These are phyloP conservation scores for Ataeniobius toweri DNA, from an alignment of 2,797 vertebrate species.

Conservation along the genomic window DNA sequence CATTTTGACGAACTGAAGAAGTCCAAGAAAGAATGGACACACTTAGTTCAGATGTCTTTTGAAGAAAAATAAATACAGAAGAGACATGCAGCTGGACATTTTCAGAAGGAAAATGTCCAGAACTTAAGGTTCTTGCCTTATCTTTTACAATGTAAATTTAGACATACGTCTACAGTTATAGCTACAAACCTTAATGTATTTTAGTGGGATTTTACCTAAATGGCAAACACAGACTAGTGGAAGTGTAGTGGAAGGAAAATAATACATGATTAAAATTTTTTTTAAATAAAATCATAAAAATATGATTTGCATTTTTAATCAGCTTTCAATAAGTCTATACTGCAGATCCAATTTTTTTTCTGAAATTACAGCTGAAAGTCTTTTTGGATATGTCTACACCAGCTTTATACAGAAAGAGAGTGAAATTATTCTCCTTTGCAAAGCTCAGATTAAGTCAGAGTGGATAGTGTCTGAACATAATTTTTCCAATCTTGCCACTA, in stretches of 20 bases:
- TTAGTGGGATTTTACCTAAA: too few species aligned
- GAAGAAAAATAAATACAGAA: neutral
- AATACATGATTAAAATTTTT: too few species aligned
- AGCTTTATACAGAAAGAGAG: neutral
- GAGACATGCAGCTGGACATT: neutral
- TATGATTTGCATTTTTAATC: too few species aligned
- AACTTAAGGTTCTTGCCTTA: neutral
- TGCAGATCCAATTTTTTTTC: too few species aligned
- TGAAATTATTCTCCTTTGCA: neutral
- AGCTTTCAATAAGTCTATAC: too few species aligned
- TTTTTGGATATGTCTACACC: neutral
- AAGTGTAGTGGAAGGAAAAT: too few species aligned
- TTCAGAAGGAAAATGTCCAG: constrained; percentile 5
- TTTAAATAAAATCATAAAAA: too few species aligned
- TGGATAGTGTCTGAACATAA: neutral
- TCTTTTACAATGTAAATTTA: neutral
- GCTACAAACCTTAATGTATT: too few species aligned
- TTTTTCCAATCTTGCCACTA: neutral
- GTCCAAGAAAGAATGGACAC: neutral
- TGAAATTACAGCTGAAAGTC: neutral
- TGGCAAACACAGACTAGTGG: too few species aligned
- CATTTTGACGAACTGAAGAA: constrained; percentile 3
- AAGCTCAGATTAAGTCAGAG: neutral
- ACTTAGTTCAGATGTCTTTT: constrained; percentile 1
- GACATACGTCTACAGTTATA: too few species aligned